Base-by-base conservation (phyloP, 2,888 invertebrate genomes). In the Mycalesis mineus region DNA sequence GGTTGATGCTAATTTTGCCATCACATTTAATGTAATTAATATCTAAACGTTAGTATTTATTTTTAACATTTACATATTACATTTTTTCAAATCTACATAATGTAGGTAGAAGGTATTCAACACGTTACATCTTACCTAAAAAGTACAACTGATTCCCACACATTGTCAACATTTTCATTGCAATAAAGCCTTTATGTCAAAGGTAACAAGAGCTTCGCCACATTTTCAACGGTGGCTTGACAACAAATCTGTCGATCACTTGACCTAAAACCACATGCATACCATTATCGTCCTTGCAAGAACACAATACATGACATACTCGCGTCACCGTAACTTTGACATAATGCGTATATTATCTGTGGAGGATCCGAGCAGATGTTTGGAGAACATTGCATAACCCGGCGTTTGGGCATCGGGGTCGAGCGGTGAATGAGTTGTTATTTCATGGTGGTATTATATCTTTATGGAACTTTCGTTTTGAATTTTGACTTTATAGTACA, bases 381-480 rank as follows among this genome's bases (percentile, higher is more conserved):
- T 45, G 45, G 58, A 56, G 58, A 50, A 17, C 33, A 37, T 67
- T 68, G 59, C 67, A 61, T 67, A 69, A 66, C 60, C 56, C 61
- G 67, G 68, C 68, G 68, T 62, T 55, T 61, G 61, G 52, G 45
- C 65, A 69, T 68, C 58, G 68, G 62, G 72, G 71, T 65, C 71
- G 60, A 45, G 68, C 58, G 37, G 55, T 53, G 58, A 56, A 57
- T 44, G 31, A 29, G 37, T 36, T 36, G 11, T 40, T 36, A 45
- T 55, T 47, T 11, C 42, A 50, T 51, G 29, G 36, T 29, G 15
- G 44, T 9, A 31, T 31, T 47, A 29, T 45, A 11, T 49, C 22
- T 48, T 40, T n/a, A 49, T 22, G 7, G 8, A 9, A 42, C 36
- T 37, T 39, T 56, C 55, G 9, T n/a, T 31, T 47, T 22, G 31